phyloP scores from a whole-genome alignment of 2,797 vertebrate genomes.

The Clarias platycephalus region DNA sequence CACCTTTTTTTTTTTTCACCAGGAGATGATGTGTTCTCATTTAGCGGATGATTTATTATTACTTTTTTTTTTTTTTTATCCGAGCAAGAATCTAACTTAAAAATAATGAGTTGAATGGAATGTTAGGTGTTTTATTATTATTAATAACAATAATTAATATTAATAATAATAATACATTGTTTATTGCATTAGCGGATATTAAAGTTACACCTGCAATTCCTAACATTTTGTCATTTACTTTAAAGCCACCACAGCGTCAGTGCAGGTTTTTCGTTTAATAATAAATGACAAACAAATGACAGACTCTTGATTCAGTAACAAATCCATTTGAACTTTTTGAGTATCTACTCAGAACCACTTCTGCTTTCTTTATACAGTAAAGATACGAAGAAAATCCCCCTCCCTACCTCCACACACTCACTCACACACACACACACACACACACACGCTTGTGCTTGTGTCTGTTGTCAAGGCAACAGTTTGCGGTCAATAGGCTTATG shows the following conservation, averaged over 20 bases:
- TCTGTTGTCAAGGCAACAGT: constrained; percentile 97
- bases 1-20: constrained; percentile 11
- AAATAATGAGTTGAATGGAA: not conserved
- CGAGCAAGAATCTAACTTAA: not conserved
- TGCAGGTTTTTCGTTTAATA: not conserved
- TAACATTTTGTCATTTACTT: not conserved
- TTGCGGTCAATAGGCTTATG: constrained; percentile 74
- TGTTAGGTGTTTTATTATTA: not conserved
- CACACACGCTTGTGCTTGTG: constrained; percentile 48
- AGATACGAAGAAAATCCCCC: not conserved
- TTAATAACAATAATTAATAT: not conserved
- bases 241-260: too few relatives aligned
- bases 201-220: not conserved
- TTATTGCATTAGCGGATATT: not conserved
- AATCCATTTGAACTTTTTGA: not conserved
- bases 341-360: not conserved
- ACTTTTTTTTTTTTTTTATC: not conserved
- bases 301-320: not conserved
- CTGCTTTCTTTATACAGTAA: constrained; percentile 11
- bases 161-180: not conserved
- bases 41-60: not conserved
- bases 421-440: not conserved
- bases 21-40: not conserved
- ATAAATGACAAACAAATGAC: not conserved
- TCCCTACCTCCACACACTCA: not conserved